These are phyloP conservation scores for Hermetia illucens DNA, from an alignment of 1,140 invertebrate genomes.

Conservation along the genomic window DNA sequence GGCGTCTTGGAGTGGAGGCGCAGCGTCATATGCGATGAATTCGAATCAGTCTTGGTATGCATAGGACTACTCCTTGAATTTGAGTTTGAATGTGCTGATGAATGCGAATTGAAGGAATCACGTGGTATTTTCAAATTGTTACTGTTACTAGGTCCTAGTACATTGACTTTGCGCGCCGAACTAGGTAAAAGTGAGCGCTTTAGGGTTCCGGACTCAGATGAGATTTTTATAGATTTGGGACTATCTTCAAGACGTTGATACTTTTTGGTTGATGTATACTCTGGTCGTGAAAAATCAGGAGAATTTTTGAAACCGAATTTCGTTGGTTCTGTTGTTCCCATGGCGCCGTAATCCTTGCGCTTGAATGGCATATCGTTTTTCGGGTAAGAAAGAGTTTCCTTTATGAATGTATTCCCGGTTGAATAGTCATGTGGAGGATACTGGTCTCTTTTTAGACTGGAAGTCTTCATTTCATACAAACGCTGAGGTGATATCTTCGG, in stretches of 20 bases:
- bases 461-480: slow-evolving; percentile 3
- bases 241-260: slow-evolving; percentile 7
- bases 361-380: slow-evolving; percentile 3
- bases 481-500: slow-evolving; percentile 2
- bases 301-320: neutral
- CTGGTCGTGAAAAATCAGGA: neutral
- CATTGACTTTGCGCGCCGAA: slow-evolving; percentile 2
- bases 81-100: slow-evolving; percentile 4
- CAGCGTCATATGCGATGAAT: neutral
- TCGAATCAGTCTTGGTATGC: slow-evolving; percentile 4
- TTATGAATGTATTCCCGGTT: slow-evolving; percentile 3
- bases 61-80: slow-evolving; percentile 6
- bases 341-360: slow-evolving; percentile 5
- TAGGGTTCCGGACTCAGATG: neutral
- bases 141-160: neutral
- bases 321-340: neutral
- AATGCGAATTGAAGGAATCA: slow-evolving; percentile 4
- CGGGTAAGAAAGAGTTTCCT: neutral
- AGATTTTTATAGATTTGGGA: neutral
- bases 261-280: slow-evolving; percentile 5
- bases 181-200: slow-evolving; percentile 7
- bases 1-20: slow-evolving; percentile 2
- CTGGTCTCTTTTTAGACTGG: slow-evolving; percentile 5
- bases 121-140: slow-evolving; percentile 2
- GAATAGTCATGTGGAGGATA: slow-evolving; percentile 3